Base-by-base conservation (phyloP, 2,797 vertebrate species). In the Monodelphis domestica region DNA sequence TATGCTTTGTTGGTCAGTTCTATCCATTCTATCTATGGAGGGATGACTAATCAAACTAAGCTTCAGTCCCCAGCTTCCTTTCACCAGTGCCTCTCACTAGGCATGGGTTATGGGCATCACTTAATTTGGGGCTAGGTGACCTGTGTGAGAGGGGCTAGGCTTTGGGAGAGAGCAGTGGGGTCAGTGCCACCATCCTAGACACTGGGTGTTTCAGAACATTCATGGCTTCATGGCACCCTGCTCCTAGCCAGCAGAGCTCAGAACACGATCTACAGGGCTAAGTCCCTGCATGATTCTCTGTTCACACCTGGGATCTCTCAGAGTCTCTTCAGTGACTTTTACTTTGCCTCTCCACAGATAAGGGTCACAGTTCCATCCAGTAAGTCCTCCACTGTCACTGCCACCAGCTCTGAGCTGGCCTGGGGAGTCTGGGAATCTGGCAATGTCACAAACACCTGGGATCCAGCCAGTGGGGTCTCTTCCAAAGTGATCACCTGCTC, bases 361-460 rank as follows among this genome's bases (percentile, higher is more conserved):
- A 99, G 98, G 50, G 99, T 98, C 93, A 99, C 98, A 0, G 98
- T 99, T 33, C 98, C 99, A 87, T 98, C 98, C 93, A 99, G 98
- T 78, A 99, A 97, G 53, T 99, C 99, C 33, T 99, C 99, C 98
- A 99, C 95, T 28, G 99, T 99, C 95, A 99, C 98, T 0, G 99
- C 98, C 97, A 99, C 98, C 53, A 99, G 98, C 95, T 99, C 98
- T 0, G 98, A 97, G 12, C 98, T 95, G 28, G 96, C 17, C n/a
- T 97, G 95, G 0, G 95, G 96, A 30, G 95, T 96, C 12, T 98
- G 98, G 12, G 98, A 97, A 88, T 99, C 98, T 0, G 98, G 98
- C 94, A 99, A 96, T 0, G 97, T 97, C 94, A 99, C 98, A 33
- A 99, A 99, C 96, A 99, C 98, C 93, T 98, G 99, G 0, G 99